Percentiles rank a stretch among this genome's conserved stretches.
Evolutionary conservation across 2,113 vertebrate genomes (phyloP).

Genomic region (Pampusana beccarii): DNA sequence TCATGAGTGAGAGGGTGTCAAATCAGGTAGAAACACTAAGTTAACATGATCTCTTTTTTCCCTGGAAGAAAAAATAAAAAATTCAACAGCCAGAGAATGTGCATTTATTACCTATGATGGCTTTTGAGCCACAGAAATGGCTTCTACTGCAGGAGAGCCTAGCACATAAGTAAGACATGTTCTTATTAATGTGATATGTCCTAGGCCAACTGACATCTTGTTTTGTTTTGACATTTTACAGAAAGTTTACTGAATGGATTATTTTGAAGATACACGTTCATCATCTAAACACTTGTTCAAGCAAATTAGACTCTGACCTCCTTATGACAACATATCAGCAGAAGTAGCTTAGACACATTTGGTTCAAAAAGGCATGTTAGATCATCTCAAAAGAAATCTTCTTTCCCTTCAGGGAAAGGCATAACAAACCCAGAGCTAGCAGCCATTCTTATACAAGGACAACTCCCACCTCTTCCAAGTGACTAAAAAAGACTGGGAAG

Average conservation of each 20-base stretch:
- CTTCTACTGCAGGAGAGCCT: neutral
- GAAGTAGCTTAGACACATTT: conserved; percentile 27
- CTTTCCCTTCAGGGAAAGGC: neutral
- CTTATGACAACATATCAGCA: neutral
- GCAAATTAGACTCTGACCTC: conserved; percentile 40
- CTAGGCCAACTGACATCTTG: neutral
- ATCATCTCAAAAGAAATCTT: neutral
- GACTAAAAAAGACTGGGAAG: neutral
- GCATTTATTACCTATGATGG: neutral
- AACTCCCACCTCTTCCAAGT: neutral
- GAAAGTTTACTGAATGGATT: conserved; percentile 29
- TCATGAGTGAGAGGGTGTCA: neutral
- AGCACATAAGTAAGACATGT: neutral
- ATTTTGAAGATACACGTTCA: conserved; percentile 22
- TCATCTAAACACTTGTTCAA: conserved; percentile 24
- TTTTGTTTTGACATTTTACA: conserved; percentile 42
- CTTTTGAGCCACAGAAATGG: neutral
- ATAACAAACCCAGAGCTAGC: neutral
- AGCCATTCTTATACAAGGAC: neutral
- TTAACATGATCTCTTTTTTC: neutral
- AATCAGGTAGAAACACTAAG: neutral
- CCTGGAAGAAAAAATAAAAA: neutral
- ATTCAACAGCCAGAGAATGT: neutral
- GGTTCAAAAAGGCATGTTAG: neutral
- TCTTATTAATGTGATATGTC: neutral